These are phyloP conservation scores for Helicoverpa assulta DNA, from an alignment of 2,888 invertebrate species.

Conservation along the genomic window DNA sequence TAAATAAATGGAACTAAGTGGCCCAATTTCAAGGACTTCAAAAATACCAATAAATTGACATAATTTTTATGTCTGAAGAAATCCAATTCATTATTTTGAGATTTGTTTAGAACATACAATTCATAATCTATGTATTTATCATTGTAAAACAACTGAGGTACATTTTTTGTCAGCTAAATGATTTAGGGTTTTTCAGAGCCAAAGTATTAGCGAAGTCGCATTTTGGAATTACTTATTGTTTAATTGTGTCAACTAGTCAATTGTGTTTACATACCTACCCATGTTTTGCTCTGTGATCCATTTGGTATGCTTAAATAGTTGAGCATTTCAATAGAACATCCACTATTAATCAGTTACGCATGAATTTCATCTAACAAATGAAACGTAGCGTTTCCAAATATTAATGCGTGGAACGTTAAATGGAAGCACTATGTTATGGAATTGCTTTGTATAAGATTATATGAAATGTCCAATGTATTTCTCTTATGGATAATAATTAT, in stretches of 20 bases:
- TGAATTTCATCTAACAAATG: slow-evolving; percentile 50
- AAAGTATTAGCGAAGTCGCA: no score
- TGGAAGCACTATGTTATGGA: slow-evolving; percentile 17
- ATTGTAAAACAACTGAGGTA: no score
- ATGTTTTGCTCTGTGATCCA: slow-evolving; percentile 23
- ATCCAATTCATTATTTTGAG: no score
- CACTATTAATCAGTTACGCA: slow-evolving; percentile 55
- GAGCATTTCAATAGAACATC: slow-evolving; percentile 54
- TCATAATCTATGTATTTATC: no score
- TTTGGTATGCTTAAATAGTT: slow-evolving; percentile 21
- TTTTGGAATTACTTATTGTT: no score
- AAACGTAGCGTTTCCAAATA: slow-evolving; percentile 40
- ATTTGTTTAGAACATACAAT: no score
- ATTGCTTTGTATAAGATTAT: slow-evolving; percentile 26
- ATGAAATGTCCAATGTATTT: slow-evolving; percentile 9
- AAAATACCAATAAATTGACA: no score
- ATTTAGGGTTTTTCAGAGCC: not conserved
- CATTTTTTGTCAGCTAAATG: not conserved
- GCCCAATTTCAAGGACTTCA: no score
- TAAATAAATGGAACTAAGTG: not conserved
- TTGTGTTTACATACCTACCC: not conserved
- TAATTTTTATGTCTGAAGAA: no score
- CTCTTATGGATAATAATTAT: slow-evolving; percentile 3
- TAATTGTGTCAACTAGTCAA: no score
- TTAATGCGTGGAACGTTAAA: slow-evolving; percentile 25